A percentile compares a stretch with the other conserved stretches of the same genome.
These are phyloP conservation scores for Andrena dorsata DNA, from an alignment of 2,888 invertebrate species.

Conservation along the genomic window DNA sequence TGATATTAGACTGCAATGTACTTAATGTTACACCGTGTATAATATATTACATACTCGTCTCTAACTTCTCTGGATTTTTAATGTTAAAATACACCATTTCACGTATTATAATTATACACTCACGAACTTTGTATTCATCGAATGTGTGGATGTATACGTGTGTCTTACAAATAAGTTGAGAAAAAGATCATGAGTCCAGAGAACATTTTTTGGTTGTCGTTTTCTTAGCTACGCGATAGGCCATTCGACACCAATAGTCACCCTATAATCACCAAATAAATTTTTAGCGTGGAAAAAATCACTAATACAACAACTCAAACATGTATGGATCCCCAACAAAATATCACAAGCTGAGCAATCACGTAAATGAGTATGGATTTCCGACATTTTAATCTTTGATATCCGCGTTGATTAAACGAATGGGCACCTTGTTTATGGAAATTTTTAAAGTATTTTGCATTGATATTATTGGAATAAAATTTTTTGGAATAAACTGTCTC, in stretches of 20 bases:
- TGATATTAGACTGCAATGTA: too few species aligned
- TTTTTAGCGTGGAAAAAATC: neutral
- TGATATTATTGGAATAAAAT: neutral
- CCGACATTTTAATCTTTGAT: constrained; percentile 5
- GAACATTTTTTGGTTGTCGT: constrained; percentile 16
- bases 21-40: constrained; percentile 24
- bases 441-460: neutral
- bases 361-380: constrained; percentile 2
- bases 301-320: neutral
- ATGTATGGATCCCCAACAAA: neutral
- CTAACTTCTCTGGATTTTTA: constrained; percentile 49
- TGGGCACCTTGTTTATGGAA: neutral
- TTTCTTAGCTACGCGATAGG: constrained; percentile 52
- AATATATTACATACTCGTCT: constrained; percentile 63
- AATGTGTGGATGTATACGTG: constrained; percentile 7
- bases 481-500: neutral
- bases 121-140: constrained; percentile 21
- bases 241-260: constrained; percentile 50
- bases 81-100: constrained; percentile 73
- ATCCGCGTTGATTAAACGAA: neutral
- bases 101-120: constrained; percentile 34
- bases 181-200: constrained; percentile 11
- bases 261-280: neutral
- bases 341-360: neutral
- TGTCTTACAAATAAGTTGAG: constrained; percentile 17